These are phyloP conservation scores for Pseudonaja textilis DNA, from an alignment of 2,113 vertebrate genomes.

Conservation along the genomic window DNA sequence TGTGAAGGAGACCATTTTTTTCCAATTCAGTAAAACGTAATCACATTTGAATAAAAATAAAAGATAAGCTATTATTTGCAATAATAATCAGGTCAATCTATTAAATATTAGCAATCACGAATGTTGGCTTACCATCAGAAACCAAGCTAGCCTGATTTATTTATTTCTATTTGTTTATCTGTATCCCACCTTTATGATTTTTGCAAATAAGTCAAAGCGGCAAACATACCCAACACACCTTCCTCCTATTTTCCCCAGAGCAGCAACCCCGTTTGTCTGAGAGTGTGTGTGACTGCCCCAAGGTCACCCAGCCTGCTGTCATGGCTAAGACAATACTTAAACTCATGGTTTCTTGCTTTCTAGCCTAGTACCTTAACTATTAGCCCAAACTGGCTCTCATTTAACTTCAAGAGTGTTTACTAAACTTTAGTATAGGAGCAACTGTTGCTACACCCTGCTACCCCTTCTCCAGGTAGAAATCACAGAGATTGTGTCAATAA, in stretches of 20 bases:
- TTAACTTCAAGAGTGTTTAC: background rate
- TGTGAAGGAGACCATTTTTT: background rate
- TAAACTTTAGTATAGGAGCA: background rate
- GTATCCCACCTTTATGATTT: background rate
- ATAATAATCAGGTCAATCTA: background rate
- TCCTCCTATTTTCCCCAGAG: background rate
- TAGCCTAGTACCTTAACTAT: background rate
- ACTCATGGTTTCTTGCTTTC: background rate
- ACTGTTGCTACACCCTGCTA: background rate
- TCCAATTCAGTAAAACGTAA: background rate
- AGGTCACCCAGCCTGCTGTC: background rate
- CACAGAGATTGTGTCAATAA: slow-evolving; percentile 4
- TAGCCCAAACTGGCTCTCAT: background rate
- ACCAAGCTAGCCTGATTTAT: background rate
- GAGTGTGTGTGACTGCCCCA: background rate
- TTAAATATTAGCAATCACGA: background rate
- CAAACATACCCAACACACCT: background rate
- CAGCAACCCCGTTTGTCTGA: background rate
- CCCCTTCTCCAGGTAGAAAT: background rate
- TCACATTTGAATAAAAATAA: background rate
- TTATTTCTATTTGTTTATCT: background rate
- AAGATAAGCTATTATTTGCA: background rate
- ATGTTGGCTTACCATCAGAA: background rate
- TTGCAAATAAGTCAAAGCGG: background rate
- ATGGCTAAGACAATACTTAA: background rate